Base-by-base conservation (phyloP, 2,113 vertebrate genomes). In the Hippocampus mohnikei region DNA sequence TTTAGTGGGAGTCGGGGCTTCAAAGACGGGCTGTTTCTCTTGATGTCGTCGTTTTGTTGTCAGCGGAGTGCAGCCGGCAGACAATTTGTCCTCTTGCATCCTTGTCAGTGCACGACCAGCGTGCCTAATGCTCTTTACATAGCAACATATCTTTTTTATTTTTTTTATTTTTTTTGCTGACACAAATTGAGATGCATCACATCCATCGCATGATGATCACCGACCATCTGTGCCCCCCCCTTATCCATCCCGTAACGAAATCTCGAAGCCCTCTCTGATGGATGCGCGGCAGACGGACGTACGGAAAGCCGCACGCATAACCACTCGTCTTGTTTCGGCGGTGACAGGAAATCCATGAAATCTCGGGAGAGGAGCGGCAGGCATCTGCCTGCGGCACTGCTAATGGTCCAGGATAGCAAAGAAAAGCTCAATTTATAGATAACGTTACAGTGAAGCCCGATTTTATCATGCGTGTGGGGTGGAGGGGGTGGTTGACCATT, bases 131-230 rank as follows among this genome's bases (percentile, higher is more conserved):
- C 73, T 72, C 84, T 87, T 84, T 84, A 70, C 71, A 85, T 88
- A 83, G 77, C 81, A 81, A 84, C 82, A 74, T 84, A 82, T 80
- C 87, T 74, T 76, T 69, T 79, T 83, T 82, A 73, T 82, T 83
- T 73, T 81, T 81, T 75, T 83, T 73, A 81, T 81, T 75, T 85
- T 60, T 60, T 60, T 33, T 29, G 27, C 27, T 60, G 88, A 89
- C 83, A 84, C 79, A 81, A 84, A 90, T 86, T 80, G 79, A 89
- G 82, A 89, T 77, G 82, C 83, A 87, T 89, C 79, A 72, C 80
- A 84, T 87, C 80, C 87, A 85, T 88, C 81, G 76, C 84, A 81
- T 75, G 74, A 87, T 82, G 85, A 91, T 90, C 89, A 82, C 67
- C 37, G 82, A 77, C 84, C 87, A 89, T 89, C 89, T 90, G 89